Evolutionary conservation across 1,140 invertebrate species (phyloP).

Genomic region (Pantala flavescens): DNA sequence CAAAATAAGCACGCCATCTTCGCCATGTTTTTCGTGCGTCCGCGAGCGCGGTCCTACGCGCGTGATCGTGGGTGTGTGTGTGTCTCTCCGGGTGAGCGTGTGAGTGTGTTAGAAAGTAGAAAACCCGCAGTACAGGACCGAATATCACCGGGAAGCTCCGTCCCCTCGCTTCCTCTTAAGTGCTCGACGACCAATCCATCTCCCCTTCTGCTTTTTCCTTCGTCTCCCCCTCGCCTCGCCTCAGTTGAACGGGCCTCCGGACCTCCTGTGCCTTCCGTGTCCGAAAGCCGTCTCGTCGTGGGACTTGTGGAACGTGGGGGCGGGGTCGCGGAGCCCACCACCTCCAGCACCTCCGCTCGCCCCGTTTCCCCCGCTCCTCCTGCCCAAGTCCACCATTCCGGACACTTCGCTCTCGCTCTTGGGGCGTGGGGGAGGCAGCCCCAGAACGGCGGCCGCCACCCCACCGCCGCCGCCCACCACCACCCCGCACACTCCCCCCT

Average conservation of each 20-base stretch:
- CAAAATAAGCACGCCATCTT: too few relatives aligned
- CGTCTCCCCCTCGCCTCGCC: not conserved
- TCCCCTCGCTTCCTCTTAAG: not conserved
- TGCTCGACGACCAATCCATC: not conserved
- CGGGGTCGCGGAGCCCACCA: not conserved
- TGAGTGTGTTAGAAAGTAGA: too few relatives aligned
- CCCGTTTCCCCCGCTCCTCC: not conserved
- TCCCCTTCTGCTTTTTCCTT: not conserved
- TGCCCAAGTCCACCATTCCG: not conserved
- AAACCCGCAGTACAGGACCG: too few relatives aligned
- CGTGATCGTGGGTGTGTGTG: too few relatives aligned
- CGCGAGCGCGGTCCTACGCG: too few relatives aligned
- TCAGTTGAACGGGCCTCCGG: not conserved
- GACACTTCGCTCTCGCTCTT: not conserved
- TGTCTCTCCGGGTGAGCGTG: too few relatives aligned
- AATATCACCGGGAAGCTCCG: not conserved
- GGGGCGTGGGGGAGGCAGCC: not conserved
- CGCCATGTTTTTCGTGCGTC: too few relatives aligned
- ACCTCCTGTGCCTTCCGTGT: not conserved
- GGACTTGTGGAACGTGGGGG: not conserved
- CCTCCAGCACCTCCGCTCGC: not conserved
- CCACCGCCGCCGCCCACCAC: not conserved
- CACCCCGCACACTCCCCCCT: not conserved
- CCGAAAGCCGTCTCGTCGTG: constrained; percentile 1
- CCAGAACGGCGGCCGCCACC: not conserved